phyloP scores from a whole-genome alignment of 2,888 invertebrate genomes.

The Dexiosoma caninum region DNA sequence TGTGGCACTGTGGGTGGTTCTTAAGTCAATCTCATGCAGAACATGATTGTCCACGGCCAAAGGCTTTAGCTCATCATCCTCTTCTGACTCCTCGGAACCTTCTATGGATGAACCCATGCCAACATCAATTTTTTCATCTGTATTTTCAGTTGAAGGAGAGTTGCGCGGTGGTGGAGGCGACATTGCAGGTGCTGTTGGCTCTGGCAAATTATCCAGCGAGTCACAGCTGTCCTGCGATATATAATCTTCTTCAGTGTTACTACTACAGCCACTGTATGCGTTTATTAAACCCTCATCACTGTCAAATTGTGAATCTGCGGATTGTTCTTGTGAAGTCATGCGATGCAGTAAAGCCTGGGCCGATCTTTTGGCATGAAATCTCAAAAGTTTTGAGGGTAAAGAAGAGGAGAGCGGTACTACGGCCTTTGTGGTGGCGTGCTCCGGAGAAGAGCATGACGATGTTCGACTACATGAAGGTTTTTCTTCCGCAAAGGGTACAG shows the following conservation, averaged over 20 bases:
- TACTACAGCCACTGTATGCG: conserved; percentile 38
- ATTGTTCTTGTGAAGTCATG: conserved; percentile 66
- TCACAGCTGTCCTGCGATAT: conserved; percentile 58
- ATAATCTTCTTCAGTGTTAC: conserved; percentile 52
- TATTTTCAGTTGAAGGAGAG: conserved; percentile 66
- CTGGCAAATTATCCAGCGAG: conserved; percentile 50
- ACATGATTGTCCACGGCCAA: conserved; percentile 77
- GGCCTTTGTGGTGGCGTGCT: conserved; percentile 64
- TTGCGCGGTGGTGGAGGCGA: conserved; percentile 65
- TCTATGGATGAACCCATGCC: conserved; percentile 74
- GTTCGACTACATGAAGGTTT: conserved; percentile 68
- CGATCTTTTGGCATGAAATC: conserved; percentile 73
- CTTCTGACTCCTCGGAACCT: conserved; percentile 75
- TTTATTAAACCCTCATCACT: conserved; percentile 67
- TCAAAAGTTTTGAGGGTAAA: conserved; percentile 73
- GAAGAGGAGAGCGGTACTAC: conserved; percentile 75
- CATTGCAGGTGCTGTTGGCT: conserved; percentile 67
- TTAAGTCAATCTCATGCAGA: conserved; percentile 70
- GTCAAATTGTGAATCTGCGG: conserved; percentile 72
- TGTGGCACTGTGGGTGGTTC: background rate
- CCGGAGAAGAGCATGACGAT: conserved; percentile 40
- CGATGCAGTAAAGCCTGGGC: conserved; percentile 71
- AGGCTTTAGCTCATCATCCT: conserved; percentile 77
- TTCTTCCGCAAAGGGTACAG: conserved; percentile 34
- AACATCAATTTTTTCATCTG: conserved; percentile 70